phyloP scores from a whole-genome alignment of 2,888 invertebrate species.

The Agrochola litura region DNA sequence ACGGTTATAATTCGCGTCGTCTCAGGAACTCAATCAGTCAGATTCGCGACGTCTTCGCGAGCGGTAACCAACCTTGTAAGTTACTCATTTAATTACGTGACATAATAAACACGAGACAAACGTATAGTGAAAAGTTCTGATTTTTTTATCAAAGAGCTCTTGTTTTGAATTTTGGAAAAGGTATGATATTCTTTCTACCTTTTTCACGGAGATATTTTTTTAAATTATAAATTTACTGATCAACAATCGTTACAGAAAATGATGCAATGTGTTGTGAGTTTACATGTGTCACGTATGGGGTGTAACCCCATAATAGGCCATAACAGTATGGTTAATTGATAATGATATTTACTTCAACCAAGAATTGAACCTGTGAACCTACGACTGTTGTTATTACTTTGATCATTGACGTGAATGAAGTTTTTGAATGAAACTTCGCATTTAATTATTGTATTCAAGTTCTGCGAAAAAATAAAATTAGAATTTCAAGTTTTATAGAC shows the following conservation, averaged over 20 bases:
- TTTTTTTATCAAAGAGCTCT: not conserved
- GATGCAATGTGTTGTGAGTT: conserved; percentile 51
- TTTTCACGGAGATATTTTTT: not conserved
- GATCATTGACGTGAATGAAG: not conserved
- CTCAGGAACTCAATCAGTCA: conserved; percentile 45
- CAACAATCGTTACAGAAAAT: not conserved
- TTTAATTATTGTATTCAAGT: not conserved
- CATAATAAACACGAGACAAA: not conserved
- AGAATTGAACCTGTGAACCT: not conserved
- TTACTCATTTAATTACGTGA: conserved; percentile 27
- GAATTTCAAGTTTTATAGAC: conserved; percentile 14
- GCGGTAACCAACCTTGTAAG: conserved; percentile 35
- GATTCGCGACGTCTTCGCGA: conserved; percentile 45
- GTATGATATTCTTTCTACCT: not conserved
- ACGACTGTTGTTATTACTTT: not conserved
- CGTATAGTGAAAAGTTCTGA: conserved; percentile 40
- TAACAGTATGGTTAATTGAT: not conserved
- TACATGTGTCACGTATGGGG: conserved; percentile 16
- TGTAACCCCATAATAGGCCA: conserved; percentile 1
- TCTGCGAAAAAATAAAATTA: not conserved
- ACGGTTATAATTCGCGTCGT: conserved; percentile 53
- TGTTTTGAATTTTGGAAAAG: conserved; percentile 6
- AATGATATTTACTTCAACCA: not conserved
- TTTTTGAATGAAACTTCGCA: not conserved
- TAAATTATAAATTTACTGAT: not conserved